Base-by-base conservation (phyloP, 1,140 invertebrate species). In the Sycophila sp. region DNA sequence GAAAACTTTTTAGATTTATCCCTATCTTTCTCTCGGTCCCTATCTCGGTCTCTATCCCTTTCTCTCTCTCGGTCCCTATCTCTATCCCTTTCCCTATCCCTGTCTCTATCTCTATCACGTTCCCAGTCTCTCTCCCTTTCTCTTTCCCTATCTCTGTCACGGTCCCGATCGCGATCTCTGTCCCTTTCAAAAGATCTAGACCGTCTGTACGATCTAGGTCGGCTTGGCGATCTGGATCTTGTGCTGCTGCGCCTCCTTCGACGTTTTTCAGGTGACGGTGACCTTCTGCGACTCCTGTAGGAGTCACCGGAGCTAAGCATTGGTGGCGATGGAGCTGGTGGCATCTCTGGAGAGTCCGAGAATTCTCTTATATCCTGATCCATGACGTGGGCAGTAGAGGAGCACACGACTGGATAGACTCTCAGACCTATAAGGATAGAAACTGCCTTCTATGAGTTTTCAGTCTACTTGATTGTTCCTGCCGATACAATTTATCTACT, bases 391-490 rank as follows among this genome's bases (percentile, higher is more conserved):
- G 17, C 34, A 7, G 56, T 2, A 55, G 63, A 19, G 30, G 40
- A 58, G 56, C 58, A 51, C 45, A 72, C 58, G 58, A 53, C 56
- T 71, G 71, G 75, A 71, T 62, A 70, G 75, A 79, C 71, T 75
- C 71, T 76, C 72, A 42, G 40, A 86, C 84, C 85, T 86, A 85
- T 78, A 86, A 86, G 85, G 84, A 86, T 86, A 85, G 85, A 86
- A 86, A 86, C 85, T 86, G 60, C 83, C 84, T 85, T 85, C 85
- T 84, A 86, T 86, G 69, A 86, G 83, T 85, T 85, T 72, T 78
- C 69, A 60, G 78, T 75, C 67, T 71, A 71, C 65, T 73, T 58
- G 40, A 28, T 73, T 65, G 65, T 73, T 76, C 69, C 67, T 75
- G 77, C 82, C 81, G 77, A 76, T 78, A 80, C 74, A 80, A 47